Evolutionary conservation across 1,140 invertebrate species (phyloP), one percentile per base, ranked within the genome.

Genomic region (Drosophila auraria): DNA sequence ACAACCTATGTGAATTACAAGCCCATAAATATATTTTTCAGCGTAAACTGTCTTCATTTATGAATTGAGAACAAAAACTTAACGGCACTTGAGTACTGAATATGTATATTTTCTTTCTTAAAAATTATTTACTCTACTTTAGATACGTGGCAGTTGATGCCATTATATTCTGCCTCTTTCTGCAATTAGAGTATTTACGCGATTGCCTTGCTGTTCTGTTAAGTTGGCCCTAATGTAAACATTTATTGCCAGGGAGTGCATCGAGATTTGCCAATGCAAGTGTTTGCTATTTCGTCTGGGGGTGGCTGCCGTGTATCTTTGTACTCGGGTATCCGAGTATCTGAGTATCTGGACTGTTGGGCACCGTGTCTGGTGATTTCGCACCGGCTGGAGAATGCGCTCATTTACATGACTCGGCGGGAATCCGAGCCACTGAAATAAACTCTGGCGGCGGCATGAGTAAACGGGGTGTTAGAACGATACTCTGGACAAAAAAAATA

Each of bases 361-460:
- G 57, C 38, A 40, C 60, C 11, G 27, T 36, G 54, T 73, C 70
- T 53, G 68, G 40, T 42, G 40, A 62, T 42, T 62, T 76, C 30
- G 72, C 62, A 77, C 70, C 44, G 70, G 36, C 53, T 53, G 62
- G 66, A 56, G 40, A 83, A 83, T 87, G 53, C 72, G 72, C 80
- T 77, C 61, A 89, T 89, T 89, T 78, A 69, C 77, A 89, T 87
- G 83, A 87, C 77, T 89, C 80, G 72, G 69, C 83, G 83, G 57
- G 66, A 87, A 80, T 61, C 56, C 54, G 54, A 68, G 51, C 65
- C 66, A 64, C 78, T 83, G 49, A 86, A 70, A 79, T 70, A 86
- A 70, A 66, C 63, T 72, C 58, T 56, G 17, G 30, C 53, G 17
- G 30, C 12, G 15, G 54, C 27, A 45, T 87, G 83, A 83, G 83